phyloP scores from a whole-genome alignment of 2,888 invertebrate genomes.

The Cryptophagus acutangulus region DNA sequence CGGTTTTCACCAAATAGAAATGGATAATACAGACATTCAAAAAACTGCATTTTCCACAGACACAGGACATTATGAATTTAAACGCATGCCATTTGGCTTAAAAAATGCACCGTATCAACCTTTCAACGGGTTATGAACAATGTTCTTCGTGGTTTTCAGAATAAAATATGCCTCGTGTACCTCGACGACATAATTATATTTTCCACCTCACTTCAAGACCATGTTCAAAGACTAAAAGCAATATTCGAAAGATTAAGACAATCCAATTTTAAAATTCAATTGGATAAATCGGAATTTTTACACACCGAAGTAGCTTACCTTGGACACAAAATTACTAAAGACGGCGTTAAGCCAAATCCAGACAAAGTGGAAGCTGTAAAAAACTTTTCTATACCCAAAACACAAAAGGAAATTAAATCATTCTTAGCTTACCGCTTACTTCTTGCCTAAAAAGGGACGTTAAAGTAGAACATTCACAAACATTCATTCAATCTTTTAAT shows the following conservation, averaged over 20 bases:
- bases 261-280: constrained; percentile 23
- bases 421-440: constrained; percentile 24
- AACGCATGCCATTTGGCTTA: constrained; percentile 16
- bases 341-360: constrained; percentile 23
- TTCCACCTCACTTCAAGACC: constrained; percentile 26
- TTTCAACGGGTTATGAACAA: constrained; percentile 36
- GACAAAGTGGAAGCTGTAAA: constrained; percentile 16
- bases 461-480: no score
- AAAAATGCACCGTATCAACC: constrained; percentile 14
- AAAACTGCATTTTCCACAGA: constrained; percentile 17
- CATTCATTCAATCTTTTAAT: constrained; percentile 21
- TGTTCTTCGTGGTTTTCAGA: constrained; percentile 30
- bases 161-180: constrained; percentile 35
- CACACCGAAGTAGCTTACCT: constrained; percentile 22
- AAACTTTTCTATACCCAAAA: constrained; percentile 16
- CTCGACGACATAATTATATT: constrained; percentile 39
- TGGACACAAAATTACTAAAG: constrained; percentile 21
- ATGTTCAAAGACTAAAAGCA: constrained; percentile 24
- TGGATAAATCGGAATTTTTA: constrained; percentile 23
- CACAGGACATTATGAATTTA: constrained; percentile 15
- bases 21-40: constrained; percentile 10
- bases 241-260: constrained; percentile 24
- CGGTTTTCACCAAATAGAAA: constrained; percentile 19
- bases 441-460: constrained; percentile 21
- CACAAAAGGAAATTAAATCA: constrained; percentile 22